Percentiles rank a stretch among this genome's conserved stretches.
phyloP scores from a whole-genome alignment of 1,140 invertebrate genomes.

The Coptotermes formosanus region DNA sequence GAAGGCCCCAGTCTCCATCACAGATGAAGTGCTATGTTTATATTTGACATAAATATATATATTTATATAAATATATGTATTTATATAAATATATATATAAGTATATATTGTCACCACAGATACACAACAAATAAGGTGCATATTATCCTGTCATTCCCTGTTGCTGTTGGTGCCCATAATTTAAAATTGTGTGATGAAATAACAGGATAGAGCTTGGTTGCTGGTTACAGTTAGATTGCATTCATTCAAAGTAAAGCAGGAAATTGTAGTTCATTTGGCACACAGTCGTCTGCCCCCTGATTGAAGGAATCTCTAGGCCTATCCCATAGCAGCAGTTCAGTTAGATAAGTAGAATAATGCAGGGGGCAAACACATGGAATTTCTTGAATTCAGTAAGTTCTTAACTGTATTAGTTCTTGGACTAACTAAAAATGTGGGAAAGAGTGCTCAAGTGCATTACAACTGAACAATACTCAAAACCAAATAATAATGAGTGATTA shows the following conservation, averaged over 20 bases:
- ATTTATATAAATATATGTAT: too few species aligned
- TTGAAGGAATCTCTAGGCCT: conserved; percentile 25
- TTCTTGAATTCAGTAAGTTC: background rate
- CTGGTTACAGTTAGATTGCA: background rate
- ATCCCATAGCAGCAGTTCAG: conserved; percentile 21
- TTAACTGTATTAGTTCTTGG: background rate
- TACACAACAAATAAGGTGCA: too few species aligned
- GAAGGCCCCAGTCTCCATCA: too few species aligned
- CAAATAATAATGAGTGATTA: conserved; percentile 2
- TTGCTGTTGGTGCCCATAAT: background rate
- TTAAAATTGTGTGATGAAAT: background rate
- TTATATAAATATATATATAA: too few species aligned
- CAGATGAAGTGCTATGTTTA: too few species aligned
- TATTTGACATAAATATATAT: too few species aligned
- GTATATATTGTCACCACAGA: too few species aligned
- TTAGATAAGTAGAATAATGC: background rate
- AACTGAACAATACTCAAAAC: conserved; percentile 16
- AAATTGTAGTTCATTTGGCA: background rate
- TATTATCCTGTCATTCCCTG: too few species aligned
- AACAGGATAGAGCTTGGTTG: background rate
- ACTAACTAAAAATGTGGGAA: background rate
- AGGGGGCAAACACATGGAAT: background rate
- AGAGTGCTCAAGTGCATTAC: conserved; percentile 2
- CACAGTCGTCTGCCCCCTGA: background rate
- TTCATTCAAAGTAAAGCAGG: background rate